Evolutionary conservation across 2,113 vertebrate genomes (phyloP), one percentile per base, ranked within the genome.

Genomic region (Dendrocopos noguchii): DNA sequence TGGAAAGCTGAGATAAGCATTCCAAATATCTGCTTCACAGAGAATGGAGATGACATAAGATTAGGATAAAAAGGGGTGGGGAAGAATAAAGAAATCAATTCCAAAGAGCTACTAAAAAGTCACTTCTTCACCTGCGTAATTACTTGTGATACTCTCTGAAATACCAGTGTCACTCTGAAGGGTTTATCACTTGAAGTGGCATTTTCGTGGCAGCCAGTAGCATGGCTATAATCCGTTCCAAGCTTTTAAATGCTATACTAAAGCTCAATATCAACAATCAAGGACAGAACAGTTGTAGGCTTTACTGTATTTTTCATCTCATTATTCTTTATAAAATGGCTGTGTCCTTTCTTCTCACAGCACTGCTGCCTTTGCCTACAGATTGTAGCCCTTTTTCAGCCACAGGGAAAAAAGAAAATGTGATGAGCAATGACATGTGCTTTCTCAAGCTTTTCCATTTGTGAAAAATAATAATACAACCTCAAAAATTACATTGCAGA

Each of bases 251-350:
- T 53, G 79, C 65, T 92, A 72, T 93, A 90, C 95, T 85, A 94
- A 97, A 94, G 87, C 61, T 87, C 78, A 28, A 12, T 77, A 59
- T 84, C 87, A 92, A 91, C 84, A 96, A 88, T 85, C 80, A 73
- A 86, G 72, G 79, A 82, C 65, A 34, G 47, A 71, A 86, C 24
- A 78, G 65, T 63, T 71, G 80, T 25, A 53, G 91, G n/a, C 24
- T 88, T 61, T 53, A 55, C 72, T 65, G 10, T 52, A 64, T 64
- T 78, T 92, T 92, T 68, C 31, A 93, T 28, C 77, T 85, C 70
- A 57, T 87, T 78, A 72, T 65, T 68, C 46, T 84, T 93, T 80
- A 74, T 83, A 52, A 92, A 84, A 57, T 36, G 57, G 27, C 82
- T 53, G 59, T 78, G 53, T 91, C 77, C 85, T 90, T 96, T 88